Percentiles rank a stretch among this genome's conserved stretches.
These are phyloP conservation scores for Thereva nobilitata DNA, from an alignment of 2,888 invertebrate genomes.

Conservation along the genomic window DNA sequence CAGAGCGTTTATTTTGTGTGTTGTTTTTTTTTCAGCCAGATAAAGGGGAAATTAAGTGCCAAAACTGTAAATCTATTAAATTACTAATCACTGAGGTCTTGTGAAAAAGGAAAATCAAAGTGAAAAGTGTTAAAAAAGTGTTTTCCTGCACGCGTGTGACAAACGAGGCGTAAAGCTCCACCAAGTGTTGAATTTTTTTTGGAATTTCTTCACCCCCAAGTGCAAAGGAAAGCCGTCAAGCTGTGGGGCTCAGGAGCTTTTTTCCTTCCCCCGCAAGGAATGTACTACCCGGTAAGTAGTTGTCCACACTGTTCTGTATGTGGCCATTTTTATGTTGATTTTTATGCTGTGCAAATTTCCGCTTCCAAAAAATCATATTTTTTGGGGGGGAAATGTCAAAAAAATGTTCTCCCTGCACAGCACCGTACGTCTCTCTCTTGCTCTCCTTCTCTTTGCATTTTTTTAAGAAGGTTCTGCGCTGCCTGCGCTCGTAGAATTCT, in stretches of 20 bases:
- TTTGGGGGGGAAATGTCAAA: slow-evolving; percentile 20
- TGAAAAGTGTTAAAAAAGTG: no score
- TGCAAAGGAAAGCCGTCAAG: slow-evolving; percentile 74
- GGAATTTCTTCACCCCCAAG: slow-evolving; percentile 36
- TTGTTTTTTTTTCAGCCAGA: no score
- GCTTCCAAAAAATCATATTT: neutral
- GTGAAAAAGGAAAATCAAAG: no score
- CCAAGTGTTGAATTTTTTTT: slow-evolving; percentile 14
- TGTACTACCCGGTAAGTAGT: slow-evolving; percentile 91
- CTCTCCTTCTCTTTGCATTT: neutral
- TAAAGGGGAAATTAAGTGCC: no score
- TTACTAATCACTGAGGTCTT: no score
- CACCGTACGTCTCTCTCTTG: neutral
- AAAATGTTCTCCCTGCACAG: slow-evolving; percentile 6
- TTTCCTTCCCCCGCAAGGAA: slow-evolving; percentile 95
- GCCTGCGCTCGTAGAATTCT: no score
- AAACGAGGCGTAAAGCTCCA: neutral
- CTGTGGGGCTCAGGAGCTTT: slow-evolving; percentile 97
- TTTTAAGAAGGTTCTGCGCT: no score
- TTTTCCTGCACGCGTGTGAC: neutral
- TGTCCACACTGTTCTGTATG: neutral
- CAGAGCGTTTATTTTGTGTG: no score
- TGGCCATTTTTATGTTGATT: neutral
- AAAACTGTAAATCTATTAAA: no score
- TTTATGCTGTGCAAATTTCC: neutral